Base-by-base conservation (phyloP, 2,888 invertebrate species). In the Chesias legatella region DNA sequence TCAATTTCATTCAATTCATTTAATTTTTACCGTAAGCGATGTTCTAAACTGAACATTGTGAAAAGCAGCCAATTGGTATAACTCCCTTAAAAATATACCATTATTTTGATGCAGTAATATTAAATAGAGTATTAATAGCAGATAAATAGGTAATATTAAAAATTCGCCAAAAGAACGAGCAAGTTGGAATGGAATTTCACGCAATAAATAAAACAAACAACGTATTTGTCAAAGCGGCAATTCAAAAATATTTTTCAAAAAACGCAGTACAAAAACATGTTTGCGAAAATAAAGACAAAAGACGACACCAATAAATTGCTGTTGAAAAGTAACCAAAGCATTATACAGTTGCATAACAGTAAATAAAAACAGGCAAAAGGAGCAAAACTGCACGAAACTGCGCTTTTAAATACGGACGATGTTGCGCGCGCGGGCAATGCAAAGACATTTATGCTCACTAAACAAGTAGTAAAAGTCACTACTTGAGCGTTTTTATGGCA, bases 401-500 rank as follows among this genome's bases (percentile, higher is more conserved):
- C 79, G 84, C 85, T 86, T 88, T 86, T 88, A 86, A 88, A 88
- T 88, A 86, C 85, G 85, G 80, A 69, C 79, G 84, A 85, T 78
- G 82, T 79, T 78, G 74, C 81, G 75, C 79, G 74, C 81, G 75
- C 79, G 85, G 79, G 84, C 71, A 85, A 86, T 80, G 85, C 85
- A 85, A 85, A 88, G 89, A 89, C 89, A 88, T 89, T 89, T 88
- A 89, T 89, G 89, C 88, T 85, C 88, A 86, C 89, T 89, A 89
- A 89, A 89, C 89, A 89, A 89, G 89, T 88, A 89, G 88, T 89
- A 88, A 89, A 89, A 89, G 89, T 89, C 89, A 86, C 85, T 88
- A 79, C 86, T 89, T 88, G 88, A 89, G 86, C 85, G 89, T 88
- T 88, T 89, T 89, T 89, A 89, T 88, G 83, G 85, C 86, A 79